phyloP scores from a whole-genome alignment of 2,113 vertebrate genomes.

The Brachionichthys hirsutus region DNA sequence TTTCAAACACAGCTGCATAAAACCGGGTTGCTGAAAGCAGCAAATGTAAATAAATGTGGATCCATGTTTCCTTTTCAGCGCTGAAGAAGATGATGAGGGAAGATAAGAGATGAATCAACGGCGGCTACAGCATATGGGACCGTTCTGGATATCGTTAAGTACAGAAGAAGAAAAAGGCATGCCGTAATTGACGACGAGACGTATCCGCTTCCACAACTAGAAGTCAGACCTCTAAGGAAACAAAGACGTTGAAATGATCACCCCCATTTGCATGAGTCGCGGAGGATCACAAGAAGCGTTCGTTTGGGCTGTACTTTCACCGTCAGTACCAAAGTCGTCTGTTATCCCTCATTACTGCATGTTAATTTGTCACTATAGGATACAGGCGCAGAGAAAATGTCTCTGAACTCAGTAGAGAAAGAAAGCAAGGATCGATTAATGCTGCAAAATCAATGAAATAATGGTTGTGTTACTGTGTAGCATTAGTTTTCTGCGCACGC shows the following conservation, averaged over 20 bases:
- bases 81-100: too few species aligned
- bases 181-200: not conserved
- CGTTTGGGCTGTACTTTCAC: not conserved
- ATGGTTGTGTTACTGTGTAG: not conserved
- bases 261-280: not conserved
- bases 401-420: not conserved
- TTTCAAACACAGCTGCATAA: constrained; percentile 3
- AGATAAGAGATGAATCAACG: not conserved
- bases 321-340: not conserved
- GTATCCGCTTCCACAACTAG: not conserved
- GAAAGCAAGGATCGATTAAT: not conserved
- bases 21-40: not conserved
- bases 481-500: not conserved
- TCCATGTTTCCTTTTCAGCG: too few species aligned
- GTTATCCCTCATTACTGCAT: too few species aligned
- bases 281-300: not conserved
- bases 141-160: not conserved
- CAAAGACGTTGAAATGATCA: not conserved
- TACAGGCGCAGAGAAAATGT: not conserved
- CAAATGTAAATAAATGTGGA: too few species aligned
- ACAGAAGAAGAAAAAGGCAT: not conserved
- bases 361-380: not conserved
- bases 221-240: not conserved
- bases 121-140: not conserved
- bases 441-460: not conserved